Base-by-base conservation (phyloP, 2,797 vertebrate genomes). In the Thalassophryne amazonica region DNA sequence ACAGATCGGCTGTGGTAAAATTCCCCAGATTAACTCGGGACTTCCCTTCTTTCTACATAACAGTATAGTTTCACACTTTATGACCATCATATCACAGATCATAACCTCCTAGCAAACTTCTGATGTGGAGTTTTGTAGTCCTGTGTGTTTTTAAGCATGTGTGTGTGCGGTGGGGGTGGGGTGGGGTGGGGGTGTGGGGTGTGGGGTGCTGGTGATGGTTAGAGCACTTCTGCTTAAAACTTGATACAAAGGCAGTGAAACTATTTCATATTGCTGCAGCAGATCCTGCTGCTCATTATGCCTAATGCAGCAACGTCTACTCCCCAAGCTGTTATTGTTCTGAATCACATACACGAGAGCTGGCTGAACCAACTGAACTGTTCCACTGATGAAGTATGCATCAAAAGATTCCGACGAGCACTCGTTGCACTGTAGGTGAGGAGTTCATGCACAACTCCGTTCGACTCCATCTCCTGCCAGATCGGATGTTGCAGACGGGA, bases 361-460 rank as follows among this genome's bases (percentile, higher is more conserved):
- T n/a, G 41, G 56, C 80, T 82, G 75, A 82, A 81, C 58, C 73
- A 73, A 70, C 66, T 80, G 78, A 86, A 84, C 83, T 75, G 78
- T 76, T 43, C 62, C 62, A 85, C 80, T 84, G 83, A 86, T 88
- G 81, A 85, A 83, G 81, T 83, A 85, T 85, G 78, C 80, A 85
- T 85, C 80, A 85, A 86, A 82, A 73, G 55, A 47, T 49, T 34
- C 25, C 36, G 24, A 62, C 5, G 38, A 67, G 72, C 46, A 59
- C 52, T 67, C 50, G 55, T 59, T 67, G 56, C 73, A 51, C 76
- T 69, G 69, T 81, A 86, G 86, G 84, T 88, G 80, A 84, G 76
- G 68, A 73, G 73, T 72, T 69, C 69, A 75, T 78, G 54, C 73
- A 50, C 68, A 74, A 78, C 69, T 78, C 66, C 71, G 34, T 64